Evolutionary conservation across 1,140 invertebrate species (phyloP).

Genomic region (Centruroides vittatus): DNA sequence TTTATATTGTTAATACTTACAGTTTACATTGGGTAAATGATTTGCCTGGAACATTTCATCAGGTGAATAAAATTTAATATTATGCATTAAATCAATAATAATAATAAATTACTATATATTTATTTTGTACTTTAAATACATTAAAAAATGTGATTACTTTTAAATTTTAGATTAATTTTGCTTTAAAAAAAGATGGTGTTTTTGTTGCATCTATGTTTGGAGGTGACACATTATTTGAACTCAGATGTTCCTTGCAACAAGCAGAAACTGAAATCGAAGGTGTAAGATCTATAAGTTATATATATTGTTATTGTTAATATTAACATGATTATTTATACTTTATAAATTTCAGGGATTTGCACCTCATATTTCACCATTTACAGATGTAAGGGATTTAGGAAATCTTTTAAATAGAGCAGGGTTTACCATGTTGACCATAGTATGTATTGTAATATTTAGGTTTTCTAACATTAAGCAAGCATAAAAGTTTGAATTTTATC

Average conservation of each 20-base stretch:
- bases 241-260: slow-evolving; percentile 78
- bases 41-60: slow-evolving; percentile 65
- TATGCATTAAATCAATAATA: neutral
- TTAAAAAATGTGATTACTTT: neutral
- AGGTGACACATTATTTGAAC: slow-evolving; percentile 88
- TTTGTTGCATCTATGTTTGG: slow-evolving; percentile 90
- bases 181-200: slow-evolving; percentile 77
- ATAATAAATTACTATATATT: neutral
- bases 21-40: slow-evolving; percentile 97
- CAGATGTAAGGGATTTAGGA: slow-evolving; percentile 65
- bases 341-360: slow-evolving; percentile 50
- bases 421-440: slow-evolving; percentile 88
- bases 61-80: slow-evolving; percentile 22
- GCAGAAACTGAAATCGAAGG: slow-evolving; percentile 86
- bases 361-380: slow-evolving; percentile 90
- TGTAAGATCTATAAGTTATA: slow-evolving; percentile 22
- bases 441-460: slow-evolving; percentile 22
- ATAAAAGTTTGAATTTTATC: too few relatives aligned
- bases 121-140: neutral
- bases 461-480: too few relatives aligned
- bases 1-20: slow-evolving; percentile 22
- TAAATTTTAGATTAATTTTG: slow-evolving; percentile 29
- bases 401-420: slow-evolving; percentile 65
- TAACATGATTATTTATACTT: too few relatives aligned
- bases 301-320: too few relatives aligned